These are phyloP conservation scores for Catocala fraxini DNA, from an alignment of 2,888 invertebrate genomes.

Conservation along the genomic window DNA sequence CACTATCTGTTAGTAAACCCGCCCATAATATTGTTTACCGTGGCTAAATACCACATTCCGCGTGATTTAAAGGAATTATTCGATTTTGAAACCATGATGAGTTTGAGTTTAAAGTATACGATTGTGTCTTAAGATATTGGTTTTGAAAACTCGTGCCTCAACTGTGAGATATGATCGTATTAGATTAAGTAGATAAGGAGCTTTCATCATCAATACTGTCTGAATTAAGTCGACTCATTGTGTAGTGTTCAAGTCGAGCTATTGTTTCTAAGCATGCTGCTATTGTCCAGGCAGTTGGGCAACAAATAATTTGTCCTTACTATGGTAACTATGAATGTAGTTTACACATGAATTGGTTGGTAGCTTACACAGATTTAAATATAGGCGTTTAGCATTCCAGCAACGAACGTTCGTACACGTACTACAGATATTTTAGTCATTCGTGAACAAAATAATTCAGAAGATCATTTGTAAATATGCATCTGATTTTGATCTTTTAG, in stretches of 20 bases:
- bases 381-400: neutral
- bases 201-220: slow-evolving; percentile 28
- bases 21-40: no score
- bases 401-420: neutral
- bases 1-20: no score
- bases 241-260: slow-evolving; percentile 22
- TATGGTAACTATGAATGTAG: slow-evolving; percentile 16
- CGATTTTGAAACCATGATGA: neutral
- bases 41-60: no score
- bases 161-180: neutral
- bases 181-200: neutral
- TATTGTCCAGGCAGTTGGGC: slow-evolving; percentile 37
- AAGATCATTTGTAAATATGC: no score
- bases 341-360: slow-evolving; percentile 11
- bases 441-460: no score
- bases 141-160: neutral
- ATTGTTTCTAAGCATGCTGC: slow-evolving; percentile 39
- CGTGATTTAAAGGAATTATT: no score
- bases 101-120: slow-evolving; percentile 1
- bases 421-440: no score
- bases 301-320: slow-evolving; percentile 34
- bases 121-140: neutral
- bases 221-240: slow-evolving; percentile 30
- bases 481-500: no score
- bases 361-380: neutral